phyloP scores from a whole-genome alignment of 2,888 invertebrate genomes.

The Acanthosepion lycidas region DNA sequence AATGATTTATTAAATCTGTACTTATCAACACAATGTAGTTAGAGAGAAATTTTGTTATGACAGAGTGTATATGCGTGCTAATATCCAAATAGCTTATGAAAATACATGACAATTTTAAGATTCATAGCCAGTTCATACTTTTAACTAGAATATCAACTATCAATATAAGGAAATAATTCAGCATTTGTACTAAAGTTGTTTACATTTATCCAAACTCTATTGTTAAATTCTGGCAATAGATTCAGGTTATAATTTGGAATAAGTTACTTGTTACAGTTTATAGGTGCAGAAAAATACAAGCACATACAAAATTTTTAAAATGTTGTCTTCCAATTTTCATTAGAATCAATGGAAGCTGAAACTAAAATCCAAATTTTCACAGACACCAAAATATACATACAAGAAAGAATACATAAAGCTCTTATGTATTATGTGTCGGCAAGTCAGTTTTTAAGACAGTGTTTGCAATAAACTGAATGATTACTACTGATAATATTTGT shows the following conservation, averaged over 20 bases:
- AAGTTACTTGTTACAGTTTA: no score
- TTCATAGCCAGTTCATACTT: not conserved
- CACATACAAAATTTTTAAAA: not conserved
- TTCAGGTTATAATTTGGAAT: no score
- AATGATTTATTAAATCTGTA: not conserved
- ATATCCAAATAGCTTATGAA: not conserved
- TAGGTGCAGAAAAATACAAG: no score
- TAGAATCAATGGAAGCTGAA: not conserved
- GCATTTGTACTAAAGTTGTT: no score
- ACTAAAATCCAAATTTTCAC: not conserved
- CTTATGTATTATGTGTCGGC: not conserved
- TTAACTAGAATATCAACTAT: no score
- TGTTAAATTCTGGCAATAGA: no score
- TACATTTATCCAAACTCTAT: no score
- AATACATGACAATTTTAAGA: not conserved
- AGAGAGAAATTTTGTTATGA: not conserved
- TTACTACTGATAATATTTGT: not conserved
- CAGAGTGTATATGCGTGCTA: not conserved
- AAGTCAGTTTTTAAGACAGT: not conserved
- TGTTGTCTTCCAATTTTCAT: not conserved
- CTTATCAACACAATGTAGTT: not conserved
- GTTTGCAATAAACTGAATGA: not conserved
- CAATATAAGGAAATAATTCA: no score
- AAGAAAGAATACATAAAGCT: not conserved
- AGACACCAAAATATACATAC: not conserved